These are phyloP conservation scores for Desmodus rotundus DNA, from an alignment of 2,113 vertebrate species.

Conservation along the genomic window DNA sequence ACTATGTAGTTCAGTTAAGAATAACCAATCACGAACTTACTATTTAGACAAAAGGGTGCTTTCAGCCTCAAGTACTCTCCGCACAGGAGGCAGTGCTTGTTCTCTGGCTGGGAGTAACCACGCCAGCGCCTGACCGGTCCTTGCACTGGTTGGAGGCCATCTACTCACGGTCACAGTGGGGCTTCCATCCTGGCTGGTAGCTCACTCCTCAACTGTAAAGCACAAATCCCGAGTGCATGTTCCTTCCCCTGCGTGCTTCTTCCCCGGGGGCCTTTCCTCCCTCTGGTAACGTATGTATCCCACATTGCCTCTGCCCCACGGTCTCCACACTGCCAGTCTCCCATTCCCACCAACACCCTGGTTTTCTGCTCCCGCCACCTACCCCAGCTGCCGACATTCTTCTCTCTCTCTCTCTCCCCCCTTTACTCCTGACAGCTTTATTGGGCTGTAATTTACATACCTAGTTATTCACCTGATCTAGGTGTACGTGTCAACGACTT, in stretches of 20 bases:
- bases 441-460: not conserved
- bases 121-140: not conserved
- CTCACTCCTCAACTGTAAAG: too few species aligned
- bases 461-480: not conserved
- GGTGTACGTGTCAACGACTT: not conserved
- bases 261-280: not conserved
- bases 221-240: too few species aligned
- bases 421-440: not conserved
- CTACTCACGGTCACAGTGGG: rapidly evolving
- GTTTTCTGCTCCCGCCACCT: not conserved
- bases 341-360: rapidly evolving
- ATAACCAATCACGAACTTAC: not conserved
- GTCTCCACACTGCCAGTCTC: not conserved
- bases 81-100: not conserved
- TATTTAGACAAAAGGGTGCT: not conserved
- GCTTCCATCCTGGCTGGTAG: not conserved
- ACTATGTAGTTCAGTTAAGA: not conserved
- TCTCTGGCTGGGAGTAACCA: not conserved
- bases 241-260: not conserved
- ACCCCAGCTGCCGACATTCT: not conserved
- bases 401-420: not conserved
- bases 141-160: not conserved
- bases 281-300: too few species aligned
- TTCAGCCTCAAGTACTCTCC: not conserved
- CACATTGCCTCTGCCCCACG: not conserved